phyloP scores from a whole-genome alignment of 1,140 invertebrate genomes.

The Cyphomyrmex costatus region DNA sequence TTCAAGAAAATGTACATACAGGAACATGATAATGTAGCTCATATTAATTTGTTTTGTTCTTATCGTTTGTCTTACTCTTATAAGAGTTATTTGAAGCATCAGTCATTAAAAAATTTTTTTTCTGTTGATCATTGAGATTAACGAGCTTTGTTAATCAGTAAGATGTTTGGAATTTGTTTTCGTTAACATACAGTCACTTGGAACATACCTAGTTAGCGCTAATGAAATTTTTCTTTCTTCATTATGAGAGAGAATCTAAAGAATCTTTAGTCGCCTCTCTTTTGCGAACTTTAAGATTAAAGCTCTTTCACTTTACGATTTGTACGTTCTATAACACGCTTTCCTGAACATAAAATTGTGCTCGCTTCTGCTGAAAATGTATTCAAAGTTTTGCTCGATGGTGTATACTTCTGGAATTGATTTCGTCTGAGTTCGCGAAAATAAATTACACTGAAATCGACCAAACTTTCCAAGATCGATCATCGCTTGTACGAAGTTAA shows the following conservation, averaged over 20 bases:
- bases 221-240: conserved; percentile 18
- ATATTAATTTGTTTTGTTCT: no score
- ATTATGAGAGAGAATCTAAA: neutral
- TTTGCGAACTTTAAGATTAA: conserved; percentile 1
- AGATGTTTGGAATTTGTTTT: conserved; percentile 13
- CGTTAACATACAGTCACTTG: neutral
- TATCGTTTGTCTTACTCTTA: neutral
- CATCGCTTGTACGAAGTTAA: conserved; percentile 44
- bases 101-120: neutral
- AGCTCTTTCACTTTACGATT: conserved; percentile 11
- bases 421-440: conserved; percentile 51
- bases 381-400: conserved; percentile 40
- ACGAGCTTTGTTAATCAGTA: neutral
- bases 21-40: no score
- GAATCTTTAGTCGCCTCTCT: neutral
- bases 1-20: no score
- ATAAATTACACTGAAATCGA: conserved; percentile 58
- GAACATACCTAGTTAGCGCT: neutral
- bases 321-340: conserved; percentile 5
- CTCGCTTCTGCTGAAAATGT: conserved; percentile 13
- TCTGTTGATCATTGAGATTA: neutral
- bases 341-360: conserved; percentile 22
- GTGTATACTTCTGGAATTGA: conserved; percentile 45
- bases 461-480: conserved; percentile 52
- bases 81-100: neutral